phyloP scores from a whole-genome alignment of 2,113 vertebrate species.

The Gnathonemus longibarbis region DNA sequence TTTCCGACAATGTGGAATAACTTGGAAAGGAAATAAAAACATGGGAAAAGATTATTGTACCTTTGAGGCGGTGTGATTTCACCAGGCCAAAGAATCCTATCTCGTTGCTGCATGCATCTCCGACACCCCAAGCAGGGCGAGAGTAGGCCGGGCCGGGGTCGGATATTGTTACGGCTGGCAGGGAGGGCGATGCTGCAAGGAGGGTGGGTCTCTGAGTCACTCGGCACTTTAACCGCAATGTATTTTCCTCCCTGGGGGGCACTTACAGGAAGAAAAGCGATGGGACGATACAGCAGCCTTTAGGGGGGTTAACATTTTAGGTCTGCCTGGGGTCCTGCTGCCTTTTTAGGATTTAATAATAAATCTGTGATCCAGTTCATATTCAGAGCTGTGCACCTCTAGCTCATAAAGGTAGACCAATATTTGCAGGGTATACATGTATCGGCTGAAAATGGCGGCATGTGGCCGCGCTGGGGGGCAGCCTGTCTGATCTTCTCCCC shows the following conservation, averaged over 20 bases:
- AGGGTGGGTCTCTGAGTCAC: not conserved
- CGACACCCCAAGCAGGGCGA: not conserved
- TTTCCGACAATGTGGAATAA: not conserved
- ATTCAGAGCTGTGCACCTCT: not conserved
- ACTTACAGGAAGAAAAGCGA: not conserved
- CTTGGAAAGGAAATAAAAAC: constrained; percentile 2
- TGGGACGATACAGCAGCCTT: not conserved
- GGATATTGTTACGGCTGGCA: no score
- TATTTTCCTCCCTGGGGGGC: not conserved
- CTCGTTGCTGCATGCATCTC: not conserved
- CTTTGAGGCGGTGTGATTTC: not conserved
- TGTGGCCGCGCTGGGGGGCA: not conserved
- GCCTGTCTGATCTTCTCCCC: not conserved
- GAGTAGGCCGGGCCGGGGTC: not conserved
- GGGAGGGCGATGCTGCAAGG: not conserved
- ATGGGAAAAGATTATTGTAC: not conserved
- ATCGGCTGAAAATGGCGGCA: not conserved
- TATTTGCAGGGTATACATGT: not conserved
- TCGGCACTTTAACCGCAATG: not conserved
- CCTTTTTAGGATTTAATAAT: not conserved
- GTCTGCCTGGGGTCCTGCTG: not conserved
- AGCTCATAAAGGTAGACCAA: not conserved
- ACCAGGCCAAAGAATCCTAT: not conserved
- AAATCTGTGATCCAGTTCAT: not conserved
- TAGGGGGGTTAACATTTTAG: not conserved